Base-by-base conservation (phyloP, 2,113 vertebrate species). In the Centropristis striata region DNA sequence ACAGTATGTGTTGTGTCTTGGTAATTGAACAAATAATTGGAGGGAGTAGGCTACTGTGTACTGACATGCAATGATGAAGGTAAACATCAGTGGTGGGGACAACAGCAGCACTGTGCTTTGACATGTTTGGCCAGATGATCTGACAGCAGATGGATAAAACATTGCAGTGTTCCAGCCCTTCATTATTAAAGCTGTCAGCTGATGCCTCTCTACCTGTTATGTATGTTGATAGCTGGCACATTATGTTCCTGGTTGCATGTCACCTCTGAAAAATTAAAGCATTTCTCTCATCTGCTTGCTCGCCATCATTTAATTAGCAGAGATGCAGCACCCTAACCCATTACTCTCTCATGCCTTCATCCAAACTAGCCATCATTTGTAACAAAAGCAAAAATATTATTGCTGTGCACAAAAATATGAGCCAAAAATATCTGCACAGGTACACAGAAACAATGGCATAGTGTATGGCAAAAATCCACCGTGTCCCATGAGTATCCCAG, bases 221-320 rank as follows among this genome's bases (percentile, higher is more conserved):
- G 83, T 85, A 77, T 78, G 81, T 80, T 80, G 85, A 92, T 90
- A 61, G 84, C 80, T 78, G 65, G 67, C 84, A 80, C 81, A 67
- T 87, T 84, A 91, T 79, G 84, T 85, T 70, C 84, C 77, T 37
- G 77, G 27, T 71, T 71, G 57, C 58, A 8, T 67, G 91, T 90
- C 85, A 88, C 81, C 92, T 88, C 83, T 88, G 91, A 88, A 86
- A 89, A 90, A 92, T 91, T 81, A 75, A 87, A 88, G 81, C 76
- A 42, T 90, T 86, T 84, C 84, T 90, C 90, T 93, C 83, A 76
- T 86, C 83, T 75, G 84, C 83, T 54, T 21, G 78, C 75, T 88
- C 79, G 2, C 79, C 42, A 16, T 87, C 87, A 87, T 92, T 91
- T 92, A 94, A 93, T 93, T 92, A 93, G 86, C 80, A 42, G 67